A percentile compares a stretch with the other conserved stretches of the same genome.
Evolutionary conservation across 2,888 invertebrate species (phyloP).

Genomic region (Cheilosia grossa): DNA sequence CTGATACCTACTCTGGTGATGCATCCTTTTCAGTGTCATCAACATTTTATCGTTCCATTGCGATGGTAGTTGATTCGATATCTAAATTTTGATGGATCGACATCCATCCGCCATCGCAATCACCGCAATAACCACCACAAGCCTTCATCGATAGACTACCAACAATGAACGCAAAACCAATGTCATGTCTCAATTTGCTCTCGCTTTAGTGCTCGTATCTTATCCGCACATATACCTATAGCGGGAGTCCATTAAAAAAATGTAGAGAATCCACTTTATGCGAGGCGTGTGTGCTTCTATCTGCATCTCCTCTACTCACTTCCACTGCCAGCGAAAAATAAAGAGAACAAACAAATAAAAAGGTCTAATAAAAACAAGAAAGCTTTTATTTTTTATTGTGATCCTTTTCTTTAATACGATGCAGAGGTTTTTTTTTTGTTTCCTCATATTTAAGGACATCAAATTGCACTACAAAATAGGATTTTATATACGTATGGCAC

Average conservation of each 20-base stretch:
- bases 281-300: neutral
- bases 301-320: neutral
- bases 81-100: constrained; percentile 44
- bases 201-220: constrained; percentile 7
- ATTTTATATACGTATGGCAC: too few relatives aligned
- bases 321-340: neutral
- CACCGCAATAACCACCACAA: constrained; percentile 9
- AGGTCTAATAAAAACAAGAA: constrained; percentile 7
- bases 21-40: constrained; percentile 4
- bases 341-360: neutral
- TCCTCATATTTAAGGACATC: neutral
- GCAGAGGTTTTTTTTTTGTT: neutral
- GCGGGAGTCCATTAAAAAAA: constrained; percentile 39
- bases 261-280: constrained; percentile 29
- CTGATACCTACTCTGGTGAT: neutral
- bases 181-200: constrained; percentile 52
- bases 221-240: neutral
- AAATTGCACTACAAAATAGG: neutral
- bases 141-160: constrained; percentile 12
- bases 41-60: constrained; percentile 10
- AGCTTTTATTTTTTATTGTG: constrained; percentile 11
- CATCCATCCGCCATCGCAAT: constrained; percentile 2
- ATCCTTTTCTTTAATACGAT: constrained; percentile 12
- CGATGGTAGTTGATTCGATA: constrained; percentile 6
- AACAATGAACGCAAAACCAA: constrained; percentile 32